Conservation (phyloP, 1,140 invertebrate species). For the Colletes gigas region DNA sequence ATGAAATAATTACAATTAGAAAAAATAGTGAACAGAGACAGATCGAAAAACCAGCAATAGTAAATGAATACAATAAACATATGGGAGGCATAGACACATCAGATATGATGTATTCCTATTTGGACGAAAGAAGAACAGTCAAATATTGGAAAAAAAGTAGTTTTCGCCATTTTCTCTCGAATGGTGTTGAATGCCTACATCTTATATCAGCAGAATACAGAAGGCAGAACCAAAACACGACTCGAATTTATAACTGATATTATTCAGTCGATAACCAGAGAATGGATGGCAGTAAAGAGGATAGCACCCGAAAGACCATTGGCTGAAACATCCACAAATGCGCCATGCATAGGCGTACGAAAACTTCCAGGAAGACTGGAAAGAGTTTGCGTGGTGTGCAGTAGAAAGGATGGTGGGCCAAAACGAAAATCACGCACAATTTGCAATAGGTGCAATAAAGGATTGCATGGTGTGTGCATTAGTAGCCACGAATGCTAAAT, state of each 20-base stretch:
- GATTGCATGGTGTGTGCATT: background rate
- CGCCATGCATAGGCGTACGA: constrained; percentile 3
- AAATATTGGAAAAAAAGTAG: constrained; percentile 65
- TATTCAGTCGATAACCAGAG: constrained; percentile 40
- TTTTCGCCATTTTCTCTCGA: constrained; percentile 57
- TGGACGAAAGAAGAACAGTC: constrained; percentile 62
- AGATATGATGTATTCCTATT: constrained; percentile 58
- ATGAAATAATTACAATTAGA: constrained; percentile 26
- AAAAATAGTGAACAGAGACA: constrained; percentile 27
- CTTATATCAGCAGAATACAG: constrained; percentile 52
- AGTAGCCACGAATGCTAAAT: constrained; percentile 20
- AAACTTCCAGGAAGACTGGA: constrained; percentile 29
- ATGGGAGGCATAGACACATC: constrained; percentile 47
- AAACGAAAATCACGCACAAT: constrained; percentile 37
- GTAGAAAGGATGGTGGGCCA: constrained; percentile 27
- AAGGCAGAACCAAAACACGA: constrained; percentile 48
- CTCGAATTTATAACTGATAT: constrained; percentile 61
- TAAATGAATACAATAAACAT: constrained; percentile 32
- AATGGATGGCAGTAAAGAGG: constrained; percentile 25
- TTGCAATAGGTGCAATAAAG: constrained; percentile 32
- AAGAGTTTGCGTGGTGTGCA: constrained; percentile 39
- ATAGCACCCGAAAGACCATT: constrained; percentile 18
- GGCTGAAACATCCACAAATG: constrained; percentile 14
- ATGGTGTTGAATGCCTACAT: constrained; percentile 66
- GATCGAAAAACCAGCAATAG: constrained; percentile 41